Conservation (phyloP, 2,797 vertebrate species). For the Poecilia velifera region DNA sequence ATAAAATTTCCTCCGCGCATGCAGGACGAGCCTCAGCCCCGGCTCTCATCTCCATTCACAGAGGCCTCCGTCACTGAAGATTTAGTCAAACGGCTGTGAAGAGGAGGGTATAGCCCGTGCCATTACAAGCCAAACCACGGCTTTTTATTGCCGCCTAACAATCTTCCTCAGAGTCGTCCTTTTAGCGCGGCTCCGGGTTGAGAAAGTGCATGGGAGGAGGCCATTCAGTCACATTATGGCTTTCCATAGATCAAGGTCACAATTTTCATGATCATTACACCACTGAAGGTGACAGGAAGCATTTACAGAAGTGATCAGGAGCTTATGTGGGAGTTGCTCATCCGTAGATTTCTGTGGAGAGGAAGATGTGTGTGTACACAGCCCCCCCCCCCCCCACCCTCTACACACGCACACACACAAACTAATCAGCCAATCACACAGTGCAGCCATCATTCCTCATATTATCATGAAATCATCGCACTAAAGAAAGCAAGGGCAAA, state of each 20-base stretch:
- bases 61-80: constrained; percentile 65
- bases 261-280: constrained; percentile 84
- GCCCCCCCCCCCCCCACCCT: constrained; percentile 9
- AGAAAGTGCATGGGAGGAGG: constrained; percentile 77
- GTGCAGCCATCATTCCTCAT: constrained; percentile 55
- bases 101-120: constrained; percentile 65
- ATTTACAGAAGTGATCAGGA: constrained; percentile 83
- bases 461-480: constrained; percentile 55
- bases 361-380: constrained; percentile 66
- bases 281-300: constrained; percentile 82
- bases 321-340: constrained; percentile 80
- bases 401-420: constrained; percentile 11
- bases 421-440: constrained; percentile 69
- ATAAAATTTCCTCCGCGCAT: constrained; percentile 65
- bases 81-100: constrained; percentile 72
- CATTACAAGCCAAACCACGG: constrained; percentile 76
- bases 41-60: constrained; percentile 73
- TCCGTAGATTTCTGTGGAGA: constrained; percentile 75
- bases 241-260: constrained; percentile 84
- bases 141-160: constrained; percentile 81
- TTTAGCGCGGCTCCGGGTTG: constrained; percentile 65
- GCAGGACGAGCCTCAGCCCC: constrained; percentile 60
- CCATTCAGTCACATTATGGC: constrained; percentile 79
- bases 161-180: constrained; percentile 75
- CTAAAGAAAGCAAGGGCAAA: constrained; percentile 38